A percentile compares a stretch with the other conserved stretches of the same genome.
Evolutionary conservation across 2,113 vertebrate genomes (phyloP).

Genomic region (Peromyscus maniculatus): DNA sequence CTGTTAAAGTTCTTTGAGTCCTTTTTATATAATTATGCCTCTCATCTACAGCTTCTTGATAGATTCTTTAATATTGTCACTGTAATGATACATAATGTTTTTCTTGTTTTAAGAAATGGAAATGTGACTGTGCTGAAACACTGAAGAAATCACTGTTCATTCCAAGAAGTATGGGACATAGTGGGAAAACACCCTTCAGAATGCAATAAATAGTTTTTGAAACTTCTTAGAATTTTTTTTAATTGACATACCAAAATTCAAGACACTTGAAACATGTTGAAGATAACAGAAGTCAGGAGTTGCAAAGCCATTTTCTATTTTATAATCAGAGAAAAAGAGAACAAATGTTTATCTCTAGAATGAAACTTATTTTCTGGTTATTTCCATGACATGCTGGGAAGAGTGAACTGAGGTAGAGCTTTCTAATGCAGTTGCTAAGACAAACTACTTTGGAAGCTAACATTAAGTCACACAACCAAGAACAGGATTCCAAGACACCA

Average conservation of each 20-base stretch:
- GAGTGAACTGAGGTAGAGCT: not conserved
- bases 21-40: not conserved
- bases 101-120: not conserved
- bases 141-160: conserved; percentile 35
- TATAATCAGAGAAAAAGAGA: conserved; percentile 12
- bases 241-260: conserved; percentile 10
- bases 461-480: not conserved
- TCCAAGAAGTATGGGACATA: not conserved
- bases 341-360: conserved; percentile 28
- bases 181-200: not conserved
- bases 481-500: not conserved
- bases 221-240: not conserved
- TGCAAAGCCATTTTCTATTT: conserved; percentile 55
- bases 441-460: conserved; percentile 38
- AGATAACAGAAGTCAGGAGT: conserved; percentile 26
- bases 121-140: conserved; percentile 17
- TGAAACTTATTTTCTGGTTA: conserved; percentile 44
- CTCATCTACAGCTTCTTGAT: conserved; percentile 5
- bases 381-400: conserved; percentile 8
- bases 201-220: not conserved
- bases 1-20: conserved; percentile 15
- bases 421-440: not conserved
- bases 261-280: conserved; percentile 33
- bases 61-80: conserved; percentile 26
- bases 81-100: conserved; percentile 7